phyloP scores from a whole-genome alignment of 2,797 vertebrate species.

The Coendou prehensilis region DNA sequence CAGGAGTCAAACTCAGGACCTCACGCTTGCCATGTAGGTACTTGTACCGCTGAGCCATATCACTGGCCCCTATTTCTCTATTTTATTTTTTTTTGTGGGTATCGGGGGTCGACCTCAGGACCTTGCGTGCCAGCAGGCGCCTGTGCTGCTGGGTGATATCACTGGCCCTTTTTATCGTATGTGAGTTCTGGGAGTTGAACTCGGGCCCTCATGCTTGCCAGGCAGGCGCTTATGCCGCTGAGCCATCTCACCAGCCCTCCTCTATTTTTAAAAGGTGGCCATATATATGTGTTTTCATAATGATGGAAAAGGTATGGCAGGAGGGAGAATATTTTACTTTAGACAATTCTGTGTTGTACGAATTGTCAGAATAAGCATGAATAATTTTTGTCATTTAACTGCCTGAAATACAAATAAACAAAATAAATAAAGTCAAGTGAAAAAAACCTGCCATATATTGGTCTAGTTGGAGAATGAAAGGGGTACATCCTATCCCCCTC shows the following conservation, averaged over 20 bases:
- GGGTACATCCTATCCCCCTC: not conserved
- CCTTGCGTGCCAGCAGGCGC: too few species aligned
- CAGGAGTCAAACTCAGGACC: too few species aligned
- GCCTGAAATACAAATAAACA: not conserved
- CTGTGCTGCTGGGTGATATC: too few species aligned
- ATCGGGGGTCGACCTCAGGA: too few species aligned
- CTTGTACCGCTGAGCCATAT: too few species aligned
- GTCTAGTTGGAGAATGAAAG: conserved; percentile 30
- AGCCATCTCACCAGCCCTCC: not conserved
- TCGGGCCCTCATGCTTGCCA: too few species aligned
- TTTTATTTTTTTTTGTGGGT: too few species aligned
- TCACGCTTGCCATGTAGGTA: too few species aligned
- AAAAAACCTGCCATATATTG: not conserved
- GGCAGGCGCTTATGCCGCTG: too few species aligned
- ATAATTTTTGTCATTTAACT: conserved; percentile 52
- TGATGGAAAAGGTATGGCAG: not conserved
- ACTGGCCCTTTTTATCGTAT: too few species aligned
- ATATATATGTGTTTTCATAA: not conserved
- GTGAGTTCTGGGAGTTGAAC: too few species aligned
- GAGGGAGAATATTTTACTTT: not conserved
- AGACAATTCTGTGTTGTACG: not conserved
- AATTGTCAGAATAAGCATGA: conserved; percentile 4
- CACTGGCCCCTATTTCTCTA: too few species aligned
- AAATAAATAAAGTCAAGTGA: not conserved
- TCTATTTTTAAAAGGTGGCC: not conserved